Percentiles rank a stretch among this genome's conserved stretches.
phyloP scores from a whole-genome alignment of 2,113 vertebrate genomes.

The Amphiprion ocellaris region DNA sequence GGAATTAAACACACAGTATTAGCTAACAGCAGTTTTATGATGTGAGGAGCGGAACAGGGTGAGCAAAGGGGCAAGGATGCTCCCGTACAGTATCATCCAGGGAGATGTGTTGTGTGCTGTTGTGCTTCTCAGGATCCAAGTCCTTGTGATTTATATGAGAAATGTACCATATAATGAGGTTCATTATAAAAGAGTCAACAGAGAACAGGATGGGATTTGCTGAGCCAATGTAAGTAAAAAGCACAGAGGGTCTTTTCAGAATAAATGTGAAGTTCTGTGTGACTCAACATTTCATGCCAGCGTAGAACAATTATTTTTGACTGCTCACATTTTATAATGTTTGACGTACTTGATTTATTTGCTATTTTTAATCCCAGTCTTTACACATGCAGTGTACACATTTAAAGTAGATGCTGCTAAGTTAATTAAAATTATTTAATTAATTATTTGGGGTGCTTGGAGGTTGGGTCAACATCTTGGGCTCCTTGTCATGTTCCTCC shows the following conservation, averaged over 20 bases:
- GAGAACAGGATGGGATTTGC: neutral
- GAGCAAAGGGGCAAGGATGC: constrained; percentile 49
- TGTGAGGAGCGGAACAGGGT: constrained; percentile 53
- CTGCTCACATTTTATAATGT: too few relatives aligned
- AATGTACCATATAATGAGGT: constrained; percentile 45
- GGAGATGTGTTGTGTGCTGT: constrained; percentile 30
- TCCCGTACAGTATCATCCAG: constrained; percentile 16
- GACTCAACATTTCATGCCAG: neutral
- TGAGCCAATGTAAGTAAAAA: constrained; percentile 6
- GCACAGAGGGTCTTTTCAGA: neutral
- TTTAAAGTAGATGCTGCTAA: too few relatives aligned
- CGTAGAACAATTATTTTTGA: neutral
- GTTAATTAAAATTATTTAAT: too few relatives aligned
- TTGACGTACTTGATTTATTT: too few relatives aligned
- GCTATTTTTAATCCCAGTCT: too few relatives aligned
- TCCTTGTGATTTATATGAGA: neutral
- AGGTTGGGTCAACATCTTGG: too few relatives aligned
- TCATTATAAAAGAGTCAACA: constrained; percentile 12
- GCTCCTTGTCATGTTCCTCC: too few relatives aligned
- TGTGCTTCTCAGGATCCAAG: constrained; percentile 1
- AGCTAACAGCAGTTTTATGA: constrained; percentile 75
- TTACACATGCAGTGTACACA: too few relatives aligned
- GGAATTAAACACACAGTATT: constrained; percentile 79
- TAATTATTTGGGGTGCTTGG: too few relatives aligned
- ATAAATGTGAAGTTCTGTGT: neutral